phyloP scores from a whole-genome alignment of 2,797 vertebrate genomes.

The Acanthopagrus latus region DNA sequence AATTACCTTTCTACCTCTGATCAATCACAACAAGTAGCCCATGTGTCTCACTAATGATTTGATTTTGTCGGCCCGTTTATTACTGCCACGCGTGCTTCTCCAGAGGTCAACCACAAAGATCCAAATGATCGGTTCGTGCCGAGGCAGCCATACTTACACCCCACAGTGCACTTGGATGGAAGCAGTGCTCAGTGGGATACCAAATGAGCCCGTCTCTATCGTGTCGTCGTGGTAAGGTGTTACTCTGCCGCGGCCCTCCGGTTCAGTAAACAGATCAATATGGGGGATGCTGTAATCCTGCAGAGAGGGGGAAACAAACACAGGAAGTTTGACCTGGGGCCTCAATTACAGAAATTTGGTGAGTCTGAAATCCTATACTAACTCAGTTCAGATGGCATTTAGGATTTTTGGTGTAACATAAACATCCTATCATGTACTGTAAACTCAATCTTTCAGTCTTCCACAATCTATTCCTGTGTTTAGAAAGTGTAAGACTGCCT shows the following conservation, averaged over 20 bases:
- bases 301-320: constrained; percentile 46
- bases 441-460: too few relatives aligned
- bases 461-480: too few relatives aligned
- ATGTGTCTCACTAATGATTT: constrained; percentile 4
- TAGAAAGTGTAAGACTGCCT: too few relatives aligned
- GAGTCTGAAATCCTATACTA: too few relatives aligned
- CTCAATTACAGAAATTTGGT: too few relatives aligned
- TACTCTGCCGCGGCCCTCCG: constrained; percentile 88
- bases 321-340: not conserved
- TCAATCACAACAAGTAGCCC: constrained; percentile 6
- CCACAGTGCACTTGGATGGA: constrained; percentile 95
- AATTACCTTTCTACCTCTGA: constrained; percentile 6
- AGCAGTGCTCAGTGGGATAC: constrained; percentile 88
- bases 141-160: constrained; percentile 86
- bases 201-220: constrained; percentile 89
- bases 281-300: constrained; percentile 93
- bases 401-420: too few relatives aligned
- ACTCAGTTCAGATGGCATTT: too few relatives aligned
- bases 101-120: constrained; percentile 12
- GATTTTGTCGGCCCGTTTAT: not conserved
- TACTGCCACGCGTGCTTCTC: not conserved
- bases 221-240: constrained; percentile 90
- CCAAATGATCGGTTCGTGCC: not conserved
- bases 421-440: too few relatives aligned
- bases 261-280: constrained; percentile 94